These are phyloP conservation scores for Cylloceria caligata DNA, from an alignment of 2,888 invertebrate species.

Conservation along the genomic window DNA sequence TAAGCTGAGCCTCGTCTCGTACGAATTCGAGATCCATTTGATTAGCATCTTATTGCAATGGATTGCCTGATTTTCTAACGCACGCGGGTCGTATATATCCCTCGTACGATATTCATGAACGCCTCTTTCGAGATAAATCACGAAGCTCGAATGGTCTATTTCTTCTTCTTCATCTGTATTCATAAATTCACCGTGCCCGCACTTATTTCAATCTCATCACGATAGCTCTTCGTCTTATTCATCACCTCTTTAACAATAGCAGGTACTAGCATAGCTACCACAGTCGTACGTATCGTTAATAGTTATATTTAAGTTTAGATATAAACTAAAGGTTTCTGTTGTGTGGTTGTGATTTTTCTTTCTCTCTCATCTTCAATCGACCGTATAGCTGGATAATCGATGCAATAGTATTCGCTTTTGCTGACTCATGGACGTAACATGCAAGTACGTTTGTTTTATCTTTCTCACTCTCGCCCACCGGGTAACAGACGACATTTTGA, in stretches of 20 bases:
- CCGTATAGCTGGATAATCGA: slow-evolving; percentile 45
- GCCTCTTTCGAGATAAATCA: background rate
- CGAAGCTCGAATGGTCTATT: slow-evolving; percentile 45
- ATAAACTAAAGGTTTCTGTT: slow-evolving; percentile 74
- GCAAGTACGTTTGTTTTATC: slow-evolving; percentile 70
- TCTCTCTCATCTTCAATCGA: slow-evolving; percentile 54
- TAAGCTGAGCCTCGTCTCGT: slow-evolving; percentile 77
- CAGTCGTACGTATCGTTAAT: slow-evolving; percentile 85
- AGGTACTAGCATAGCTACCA: slow-evolving; percentile 86
- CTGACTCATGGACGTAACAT: slow-evolving; percentile 49
- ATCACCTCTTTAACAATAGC: slow-evolving; percentile 80
- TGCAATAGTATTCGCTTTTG: slow-evolving; percentile 26
- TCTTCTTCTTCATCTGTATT: slow-evolving; percentile 12
- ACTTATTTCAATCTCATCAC: slow-evolving; percentile 47
- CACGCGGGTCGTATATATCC: slow-evolving; percentile 17
- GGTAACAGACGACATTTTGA: slow-evolving; percentile 30
- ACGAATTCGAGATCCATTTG: slow-evolving; percentile 80
- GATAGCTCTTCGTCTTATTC: slow-evolving; percentile 55
- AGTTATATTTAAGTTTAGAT: slow-evolving; percentile 83
- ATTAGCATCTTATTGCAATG: slow-evolving; percentile 80
- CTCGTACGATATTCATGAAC: slow-evolving; percentile 14
- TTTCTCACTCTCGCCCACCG: background rate
- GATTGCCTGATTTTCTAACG: slow-evolving; percentile 63
- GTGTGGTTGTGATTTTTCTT: slow-evolving; percentile 31
- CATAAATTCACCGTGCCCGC: slow-evolving; percentile 33